Evolutionary conservation across 1,140 invertebrate genomes (phyloP), one percentile per base, ranked within the genome.

Genomic region (Drosophila grimshawi): DNA sequence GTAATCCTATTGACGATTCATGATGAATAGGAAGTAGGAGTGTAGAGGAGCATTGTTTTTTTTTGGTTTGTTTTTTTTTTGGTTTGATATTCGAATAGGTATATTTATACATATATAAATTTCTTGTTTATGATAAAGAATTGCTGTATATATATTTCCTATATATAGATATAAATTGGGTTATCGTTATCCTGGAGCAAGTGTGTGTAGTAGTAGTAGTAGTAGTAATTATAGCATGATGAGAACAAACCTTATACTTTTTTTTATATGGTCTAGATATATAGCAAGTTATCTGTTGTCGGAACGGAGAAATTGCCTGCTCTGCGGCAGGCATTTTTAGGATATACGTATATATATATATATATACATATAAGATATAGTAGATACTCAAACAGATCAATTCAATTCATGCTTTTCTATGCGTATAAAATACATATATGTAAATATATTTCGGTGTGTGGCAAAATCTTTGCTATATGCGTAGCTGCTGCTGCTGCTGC

Each of bases 1-100:
- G 72, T 92, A 92, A 81, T 92, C 86, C 91, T 92, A 86, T 91
- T 91, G 91, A 89, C 80, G 86, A 89, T 89, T 19, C 19, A 19
- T 90, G 76, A 83, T 92, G 90, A 92, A 76, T 91, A 92, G 90
- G 81, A 91, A 89, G 39, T 43, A 43, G 82, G 55, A 81, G 86
- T 89, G 85, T 89, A 89, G 65, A 74, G 85, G 85, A 88, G 80
- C 85, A 89, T 88, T 69, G 73, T 73, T 86, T 64, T 78, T 81
- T 69, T 77, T 69, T 76, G 61, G 37, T 71, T 77, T 65, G 48
- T 66, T 72, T 78, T 55, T 62, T 53, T 73, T 81, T 80, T 65
- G 57, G 76, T 79, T 85, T 78, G 63, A 64, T 78, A 65, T 78
- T 76, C 60, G 59, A 76, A 82, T 83, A 61, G 67, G 66, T 85